phyloP scores from a whole-genome alignment of 2,797 vertebrate species.

The Sebastes jordani region DNA sequence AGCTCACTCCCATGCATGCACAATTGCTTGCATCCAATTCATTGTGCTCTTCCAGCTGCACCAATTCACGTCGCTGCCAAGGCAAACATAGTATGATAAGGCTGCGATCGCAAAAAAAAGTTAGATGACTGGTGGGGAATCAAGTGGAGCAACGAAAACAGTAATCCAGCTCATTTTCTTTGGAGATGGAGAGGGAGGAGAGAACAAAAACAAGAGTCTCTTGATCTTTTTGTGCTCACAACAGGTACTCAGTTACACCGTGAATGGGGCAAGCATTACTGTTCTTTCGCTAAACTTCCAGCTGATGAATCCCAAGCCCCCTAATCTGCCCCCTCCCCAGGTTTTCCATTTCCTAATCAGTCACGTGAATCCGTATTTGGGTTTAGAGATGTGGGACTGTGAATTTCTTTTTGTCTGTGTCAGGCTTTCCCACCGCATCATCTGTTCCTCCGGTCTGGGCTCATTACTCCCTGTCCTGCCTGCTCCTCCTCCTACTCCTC shows the following conservation, averaged over 20 bases:
- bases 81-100: constrained; percentile 59
- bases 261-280: not conserved
- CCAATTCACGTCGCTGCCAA: constrained; percentile 56
- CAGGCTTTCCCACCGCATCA: constrained; percentile 43
- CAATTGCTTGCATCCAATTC: constrained; percentile 70
- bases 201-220: constrained; percentile 22
- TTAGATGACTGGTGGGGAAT: constrained; percentile 52
- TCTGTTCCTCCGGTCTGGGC: constrained; percentile 48
- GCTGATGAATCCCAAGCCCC: not conserved
- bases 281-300: constrained; percentile 15
- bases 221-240: constrained; percentile 42
- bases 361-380: constrained; percentile 31
- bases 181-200: constrained; percentile 39
- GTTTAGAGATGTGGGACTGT: constrained; percentile 26
- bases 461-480: constrained; percentile 53
- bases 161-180: constrained; percentile 49
- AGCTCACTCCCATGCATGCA: constrained; percentile 65
- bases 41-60: constrained; percentile 69
- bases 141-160: constrained; percentile 47
- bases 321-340: not conserved
- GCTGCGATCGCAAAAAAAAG: constrained; percentile 38
- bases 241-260: constrained; percentile 16
- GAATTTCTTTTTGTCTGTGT: constrained; percentile 37
- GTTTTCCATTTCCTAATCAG: constrained; percentile 23
- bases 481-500: constrained; percentile 48